Conservation (phyloP, 1,140 invertebrate species). For the Paraescarpia echinospica region DNA sequence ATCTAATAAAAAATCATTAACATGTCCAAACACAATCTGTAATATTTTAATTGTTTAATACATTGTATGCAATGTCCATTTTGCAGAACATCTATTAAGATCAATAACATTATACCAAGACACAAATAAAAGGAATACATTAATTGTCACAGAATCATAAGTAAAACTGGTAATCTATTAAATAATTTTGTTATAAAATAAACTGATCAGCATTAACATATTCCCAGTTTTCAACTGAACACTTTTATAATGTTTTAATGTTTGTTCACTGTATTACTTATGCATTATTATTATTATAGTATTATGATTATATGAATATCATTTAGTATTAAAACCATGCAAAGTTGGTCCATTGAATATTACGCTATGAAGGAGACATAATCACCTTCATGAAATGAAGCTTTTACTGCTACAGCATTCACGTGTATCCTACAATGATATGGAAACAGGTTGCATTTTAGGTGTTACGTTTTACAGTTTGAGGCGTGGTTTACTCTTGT, state of each 20-base stretch:
- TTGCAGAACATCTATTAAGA: neutral
- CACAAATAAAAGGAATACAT: neutral
- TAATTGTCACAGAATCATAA: too few species aligned
- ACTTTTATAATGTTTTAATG: neutral
- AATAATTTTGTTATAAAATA: too few species aligned
- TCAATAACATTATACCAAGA: neutral
- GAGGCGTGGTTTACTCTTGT: neutral
- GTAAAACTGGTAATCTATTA: neutral
- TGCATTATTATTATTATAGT: neutral
- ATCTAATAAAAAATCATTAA: neutral
- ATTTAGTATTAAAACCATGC: neutral
- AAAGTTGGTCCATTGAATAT: neutral
- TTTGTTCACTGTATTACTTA: neutral
- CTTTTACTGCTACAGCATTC: too few species aligned
- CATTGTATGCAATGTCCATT: neutral
- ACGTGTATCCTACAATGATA: neutral
- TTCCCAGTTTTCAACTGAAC: neutral
- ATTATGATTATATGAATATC: neutral
- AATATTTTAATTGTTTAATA: neutral
- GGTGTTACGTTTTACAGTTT: neutral
- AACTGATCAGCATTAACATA: too few species aligned
- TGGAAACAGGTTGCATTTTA: neutral
- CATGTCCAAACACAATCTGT: neutral
- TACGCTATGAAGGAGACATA: too few species aligned
- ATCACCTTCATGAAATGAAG: too few species aligned